Percentiles rank a stretch among this genome's conserved stretches.
Evolutionary conservation across 1,140 invertebrate genomes (phyloP).

Genomic region (Copidosoma floridanum): DNA sequence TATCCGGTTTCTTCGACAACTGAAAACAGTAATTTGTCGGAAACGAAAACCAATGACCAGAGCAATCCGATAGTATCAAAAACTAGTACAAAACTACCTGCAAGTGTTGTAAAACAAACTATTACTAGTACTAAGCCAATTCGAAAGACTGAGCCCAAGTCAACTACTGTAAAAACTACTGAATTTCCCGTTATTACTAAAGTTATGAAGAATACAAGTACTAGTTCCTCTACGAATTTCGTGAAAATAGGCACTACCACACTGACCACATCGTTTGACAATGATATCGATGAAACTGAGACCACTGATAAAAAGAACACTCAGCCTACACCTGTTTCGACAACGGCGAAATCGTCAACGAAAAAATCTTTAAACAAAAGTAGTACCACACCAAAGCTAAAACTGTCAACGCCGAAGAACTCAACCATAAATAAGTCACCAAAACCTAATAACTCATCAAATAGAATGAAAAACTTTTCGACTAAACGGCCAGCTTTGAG

Average conservation of each 20-base stretch:
- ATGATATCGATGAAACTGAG: background rate
- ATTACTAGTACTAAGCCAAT: constrained; percentile 35
- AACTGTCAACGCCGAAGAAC: constrained; percentile 27
- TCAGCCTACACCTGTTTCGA: background rate
- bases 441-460: constrained; percentile 8
- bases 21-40: constrained; percentile 35
- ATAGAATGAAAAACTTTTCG: constrained; percentile 5
- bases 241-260: constrained; percentile 29
- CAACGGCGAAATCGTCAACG: constrained; percentile 27
- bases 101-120: constrained; percentile 15
- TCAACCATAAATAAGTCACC: constrained; percentile 14
- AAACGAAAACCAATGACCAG: constrained; percentile 10
- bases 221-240: constrained; percentile 33
- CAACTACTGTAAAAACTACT: constrained; percentile 21
- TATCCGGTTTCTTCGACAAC: constrained; percentile 58
- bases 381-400: constrained; percentile 31
- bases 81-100: constrained; percentile 20
- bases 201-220: constrained; percentile 23
- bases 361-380: constrained; percentile 15
- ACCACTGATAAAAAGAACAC: background rate
- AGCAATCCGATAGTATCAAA: background rate
- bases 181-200: background rate
- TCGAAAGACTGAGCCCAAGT: constrained; percentile 20
- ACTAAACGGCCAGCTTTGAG: constrained; percentile 8
- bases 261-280: constrained; percentile 14